Conservation (phyloP, 2,797 vertebrate species). For the Falco rusticolus region DNA sequence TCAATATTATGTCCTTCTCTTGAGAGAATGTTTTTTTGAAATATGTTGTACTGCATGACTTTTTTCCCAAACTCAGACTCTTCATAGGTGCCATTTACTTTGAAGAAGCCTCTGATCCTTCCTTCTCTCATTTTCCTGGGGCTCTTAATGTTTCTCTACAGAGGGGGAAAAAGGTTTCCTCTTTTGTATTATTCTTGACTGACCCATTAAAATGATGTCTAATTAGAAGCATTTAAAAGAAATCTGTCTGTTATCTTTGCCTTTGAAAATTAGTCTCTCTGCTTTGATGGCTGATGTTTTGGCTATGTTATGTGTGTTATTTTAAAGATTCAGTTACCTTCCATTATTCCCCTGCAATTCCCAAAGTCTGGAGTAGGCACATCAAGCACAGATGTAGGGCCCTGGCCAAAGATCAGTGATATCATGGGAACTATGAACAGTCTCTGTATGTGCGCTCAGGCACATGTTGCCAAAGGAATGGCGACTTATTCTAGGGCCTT, state of each 20-base stretch:
- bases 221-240: background rate
- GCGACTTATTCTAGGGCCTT: background rate
- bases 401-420: background rate
- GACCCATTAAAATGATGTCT: background rate
- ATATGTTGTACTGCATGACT: background rate
- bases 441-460: background rate
- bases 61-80: background rate
- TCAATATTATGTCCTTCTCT: background rate
- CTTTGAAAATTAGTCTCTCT: conserved; percentile 24
- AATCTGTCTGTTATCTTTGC: background rate
- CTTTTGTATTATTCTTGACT: background rate
- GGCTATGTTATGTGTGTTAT: background rate
- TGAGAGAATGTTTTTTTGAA: background rate
- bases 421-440: background rate
- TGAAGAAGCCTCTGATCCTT: background rate
- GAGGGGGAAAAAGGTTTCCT: background rate
- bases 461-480: background rate
- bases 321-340: background rate
- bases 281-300: background rate
- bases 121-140: background rate
- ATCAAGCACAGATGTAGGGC: background rate
- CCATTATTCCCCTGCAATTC: background rate
- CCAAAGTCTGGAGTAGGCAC: background rate
- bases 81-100: background rate
- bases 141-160: background rate